Evolutionary conservation across 2,113 vertebrate species (phyloP), one percentile per base, ranked within the genome.

Genomic region (Uria lomvia): DNA sequence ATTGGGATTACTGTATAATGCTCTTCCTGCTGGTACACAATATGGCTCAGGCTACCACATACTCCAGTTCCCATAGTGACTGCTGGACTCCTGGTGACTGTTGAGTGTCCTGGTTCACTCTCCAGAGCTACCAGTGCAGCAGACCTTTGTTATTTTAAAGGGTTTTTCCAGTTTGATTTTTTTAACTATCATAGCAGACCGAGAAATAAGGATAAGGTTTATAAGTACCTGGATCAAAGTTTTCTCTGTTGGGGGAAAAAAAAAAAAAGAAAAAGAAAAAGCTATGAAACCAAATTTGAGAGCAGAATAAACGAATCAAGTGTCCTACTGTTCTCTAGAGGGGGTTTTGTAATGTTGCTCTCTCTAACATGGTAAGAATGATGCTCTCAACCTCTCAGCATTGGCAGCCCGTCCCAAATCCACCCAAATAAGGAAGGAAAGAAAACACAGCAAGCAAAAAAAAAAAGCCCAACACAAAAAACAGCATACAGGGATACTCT

Each of bases 1-100:
- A 29, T 80, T 94, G 92, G 82, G 90, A 79, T 93, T 94, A 71
- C 78, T 67, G 78, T 55, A 42, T 90, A 94, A 94, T 88, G 86
- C 67, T 83, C 23, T 78, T 94, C 89, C 95, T 87, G 84, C 93
- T 96, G 94, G 55, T 84, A 21, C 72, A 84, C 81, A 92, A 22
- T 92, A 88, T 88, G 86, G 82, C 50, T 93, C 59, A 67, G 85
- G 63, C 85, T 74, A 55, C 82, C 68, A 55, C 68, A 22, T 34
- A 24, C 79, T 92, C 45, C 59, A 59, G 75, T 94, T 88, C 94
- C 75, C 56, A 70, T 47, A 88, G 88, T 92, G 86, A 90, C 30
- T 71, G 26, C 49, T 71, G 92, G 67, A 42, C 85, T 96, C 90
- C 72, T 67, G 71, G 86, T 66, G 75, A 50, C 58, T 86, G 36